A percentile compares a stretch with the other conserved stretches of the same genome.
These are phyloP conservation scores for Linyphia triangularis DNA, from an alignment of 2,888 invertebrate species.

Conservation along the genomic window DNA sequence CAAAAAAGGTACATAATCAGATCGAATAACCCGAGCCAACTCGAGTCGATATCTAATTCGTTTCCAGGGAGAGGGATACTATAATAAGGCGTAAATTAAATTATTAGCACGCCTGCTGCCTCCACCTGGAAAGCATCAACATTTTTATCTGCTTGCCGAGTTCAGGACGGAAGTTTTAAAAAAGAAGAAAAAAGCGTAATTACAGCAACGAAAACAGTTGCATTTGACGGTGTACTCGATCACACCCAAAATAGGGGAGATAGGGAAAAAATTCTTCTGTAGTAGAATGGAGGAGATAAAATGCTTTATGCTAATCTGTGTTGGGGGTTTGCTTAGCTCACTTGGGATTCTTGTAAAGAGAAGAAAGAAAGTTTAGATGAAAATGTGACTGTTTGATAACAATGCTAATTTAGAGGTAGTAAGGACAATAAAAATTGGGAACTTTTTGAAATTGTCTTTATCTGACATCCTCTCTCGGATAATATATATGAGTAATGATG, in stretches of 20 bases:
- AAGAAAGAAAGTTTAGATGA: constrained; percentile 11
- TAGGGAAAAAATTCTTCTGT: not conserved
- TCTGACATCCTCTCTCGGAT: not conserved
- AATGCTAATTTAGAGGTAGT: constrained; percentile 10
- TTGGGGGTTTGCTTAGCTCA: not conserved
- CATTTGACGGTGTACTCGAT: constrained; percentile 61
- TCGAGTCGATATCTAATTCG: constrained; percentile 54
- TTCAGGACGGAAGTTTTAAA: constrained; percentile 9
- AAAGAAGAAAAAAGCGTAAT: constrained; percentile 50
- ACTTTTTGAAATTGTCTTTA: not conserved
- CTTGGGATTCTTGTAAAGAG: not conserved
- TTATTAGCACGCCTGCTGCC: constrained; percentile 70
- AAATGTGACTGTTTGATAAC: constrained; percentile 21
- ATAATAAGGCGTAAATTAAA: constrained; percentile 65
- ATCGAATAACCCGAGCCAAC: constrained; percentile 33
- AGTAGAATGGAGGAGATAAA: constrained; percentile 23
- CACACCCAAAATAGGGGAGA: constrained; percentile 9
- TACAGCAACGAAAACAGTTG: constrained; percentile 65
- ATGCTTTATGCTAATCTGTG: constrained; percentile 32
- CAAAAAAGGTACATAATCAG: constrained; percentile 31
- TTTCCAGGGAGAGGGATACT: not conserved
- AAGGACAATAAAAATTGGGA: not conserved
- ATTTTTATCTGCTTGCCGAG: constrained; percentile 60
- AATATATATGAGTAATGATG: too few relatives aligned
- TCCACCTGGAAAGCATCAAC: constrained; percentile 60